Evolutionary conservation across 1,140 invertebrate species (phyloP).

Genomic region (Drosophila murphyi): DNA sequence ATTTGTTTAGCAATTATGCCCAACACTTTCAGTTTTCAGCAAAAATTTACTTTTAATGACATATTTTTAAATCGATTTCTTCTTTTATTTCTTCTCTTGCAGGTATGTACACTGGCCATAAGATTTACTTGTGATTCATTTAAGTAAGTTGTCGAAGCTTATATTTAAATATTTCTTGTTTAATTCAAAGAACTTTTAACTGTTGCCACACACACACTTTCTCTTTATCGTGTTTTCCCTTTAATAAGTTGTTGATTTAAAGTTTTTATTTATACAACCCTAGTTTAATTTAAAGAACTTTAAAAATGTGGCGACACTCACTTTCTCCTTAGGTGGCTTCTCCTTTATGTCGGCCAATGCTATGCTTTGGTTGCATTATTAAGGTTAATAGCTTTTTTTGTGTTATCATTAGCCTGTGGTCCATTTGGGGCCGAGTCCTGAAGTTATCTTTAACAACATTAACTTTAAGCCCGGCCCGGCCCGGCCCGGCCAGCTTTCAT

Average conservation of each 20-base stretch:
- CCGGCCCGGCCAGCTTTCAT: conserved; percentile 25
- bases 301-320: background rate
- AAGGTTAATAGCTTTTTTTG: conserved; percentile 12
- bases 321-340: background rate
- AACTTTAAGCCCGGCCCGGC: conserved; percentile 22
- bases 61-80: conserved; percentile 48
- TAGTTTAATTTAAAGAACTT: background rate
- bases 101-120: conserved; percentile 59
- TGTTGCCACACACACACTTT: background rate
- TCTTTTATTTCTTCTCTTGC: conserved; percentile 37
- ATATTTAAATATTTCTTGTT: background rate
- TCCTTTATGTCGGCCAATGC: background rate
- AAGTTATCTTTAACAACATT: conserved; percentile 40
- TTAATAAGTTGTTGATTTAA: too few species aligned
- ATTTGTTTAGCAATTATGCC: conserved; percentile 62
- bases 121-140: background rate
- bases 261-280: too few species aligned
- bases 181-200: background rate
- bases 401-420: conserved; percentile 14
- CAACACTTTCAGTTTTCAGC: conserved; percentile 52
- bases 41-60: conserved; percentile 60
- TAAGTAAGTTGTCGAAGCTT: conserved; percentile 3
- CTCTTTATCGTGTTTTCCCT: background rate
- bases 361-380: conserved; percentile 2
- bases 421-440: background rate